Evolutionary conservation across 2,113 vertebrate genomes (phyloP), one percentile per base, ranked within the genome.

Genomic region (Gasterosteus aculeatus): DNA sequence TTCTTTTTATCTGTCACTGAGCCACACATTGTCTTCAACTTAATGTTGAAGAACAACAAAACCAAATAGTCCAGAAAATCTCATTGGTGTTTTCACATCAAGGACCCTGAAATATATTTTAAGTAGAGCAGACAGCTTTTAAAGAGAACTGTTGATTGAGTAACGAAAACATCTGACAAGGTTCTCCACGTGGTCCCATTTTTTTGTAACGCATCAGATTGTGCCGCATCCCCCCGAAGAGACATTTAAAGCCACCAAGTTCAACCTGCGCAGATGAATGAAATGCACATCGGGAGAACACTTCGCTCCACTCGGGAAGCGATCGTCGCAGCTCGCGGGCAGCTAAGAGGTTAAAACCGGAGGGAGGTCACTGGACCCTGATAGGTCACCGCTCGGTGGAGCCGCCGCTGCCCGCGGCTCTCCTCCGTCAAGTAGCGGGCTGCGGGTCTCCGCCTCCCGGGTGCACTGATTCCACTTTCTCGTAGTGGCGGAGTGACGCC

Each of bases 361-460:
- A 69, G 80, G 75, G 83, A 74, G 86, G 77, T 81, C 73, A 77
- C 42, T 70, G 15, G 88, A 86, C 86, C 72, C 72, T 85, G 92
- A 93, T 92, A 93, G 94, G 94, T 85, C 92, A 82, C 82, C 3
- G 73, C 57, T 66, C 70, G 66, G 93, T 93, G 92, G 91, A 93
- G 71, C 72, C 18, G 80, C 70, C 54, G 69, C 85, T 81, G 79
- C 75, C 83, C 73, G 77, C 67, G 58, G 66, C 86, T 80, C 80
- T 75, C 84, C 76, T 89, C 86, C 85, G 78, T 72, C 49, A 78
- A 83, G 82, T 44, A 75, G 59, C 81, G 72, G 74, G 64, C 84
- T 73, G 49, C 61, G 5, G 71, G 69, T 80, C 88, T 72, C 92
- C 93, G 86, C 93, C 91, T 84, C 62, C 56, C 7, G 54, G 26